phyloP scores from a whole-genome alignment of 1,140 invertebrate species.

The Diabrotica undecimpunctata region DNA sequence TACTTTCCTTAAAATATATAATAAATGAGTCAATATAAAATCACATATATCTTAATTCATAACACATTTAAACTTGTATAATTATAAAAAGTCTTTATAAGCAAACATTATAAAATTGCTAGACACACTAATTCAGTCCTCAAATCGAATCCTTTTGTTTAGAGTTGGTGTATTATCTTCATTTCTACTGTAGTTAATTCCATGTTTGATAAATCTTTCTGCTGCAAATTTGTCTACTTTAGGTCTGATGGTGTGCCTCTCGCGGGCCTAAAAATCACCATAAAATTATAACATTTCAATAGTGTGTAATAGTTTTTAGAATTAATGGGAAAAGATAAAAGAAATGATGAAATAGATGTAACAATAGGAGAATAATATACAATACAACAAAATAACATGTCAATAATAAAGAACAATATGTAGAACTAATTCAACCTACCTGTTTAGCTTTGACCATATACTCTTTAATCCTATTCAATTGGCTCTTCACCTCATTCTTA shows the following conservation, averaged over 20 bases:
- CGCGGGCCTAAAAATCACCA: constrained; percentile 44
- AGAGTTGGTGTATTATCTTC: constrained; percentile 20
- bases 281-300: constrained; percentile 10
- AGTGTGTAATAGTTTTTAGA: too few relatives aligned
- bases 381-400: not conserved
- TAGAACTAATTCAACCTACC: constrained; percentile 33
- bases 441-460: constrained; percentile 57
- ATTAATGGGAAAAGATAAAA: not conserved
- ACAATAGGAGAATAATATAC: not conserved
- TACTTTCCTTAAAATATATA: too few relatives aligned
- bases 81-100: too few relatives aligned
- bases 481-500: constrained; percentile 54
- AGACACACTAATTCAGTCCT: constrained; percentile 13
- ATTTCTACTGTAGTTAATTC: constrained; percentile 40
- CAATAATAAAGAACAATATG: not conserved
- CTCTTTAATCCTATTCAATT: constrained; percentile 55
- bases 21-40: too few relatives aligned
- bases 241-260: constrained; percentile 53
- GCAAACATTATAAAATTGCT: too few relatives aligned
- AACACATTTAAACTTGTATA: too few relatives aligned
- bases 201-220: constrained; percentile 57
- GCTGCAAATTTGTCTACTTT: constrained; percentile 54
- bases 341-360: not conserved
- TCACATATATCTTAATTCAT: too few relatives aligned
- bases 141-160: constrained; percentile 35